Evolutionary conservation across 2,113 vertebrate species (phyloP).

Genomic region (Cyprinus carpio): DNA sequence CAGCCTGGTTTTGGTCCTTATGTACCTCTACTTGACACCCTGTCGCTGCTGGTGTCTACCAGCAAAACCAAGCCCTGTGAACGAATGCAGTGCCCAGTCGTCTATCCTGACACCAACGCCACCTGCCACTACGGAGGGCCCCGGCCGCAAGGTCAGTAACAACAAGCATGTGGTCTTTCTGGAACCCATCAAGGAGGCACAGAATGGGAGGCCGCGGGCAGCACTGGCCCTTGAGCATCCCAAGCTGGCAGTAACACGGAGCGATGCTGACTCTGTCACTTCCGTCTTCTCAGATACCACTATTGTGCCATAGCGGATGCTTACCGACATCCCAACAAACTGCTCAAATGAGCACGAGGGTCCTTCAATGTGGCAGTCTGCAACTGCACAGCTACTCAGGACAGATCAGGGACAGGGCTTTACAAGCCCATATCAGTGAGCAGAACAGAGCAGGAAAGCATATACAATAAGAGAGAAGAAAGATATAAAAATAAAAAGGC

Average conservation of each 20-base stretch:
- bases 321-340: slow-evolving; percentile 24
- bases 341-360: slow-evolving; percentile 36
- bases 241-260: slow-evolving; percentile 73
- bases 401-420: slow-evolving; percentile 46
- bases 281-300: slow-evolving; percentile 87
- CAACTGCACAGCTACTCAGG: slow-evolving; percentile 46
- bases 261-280: slow-evolving; percentile 82
- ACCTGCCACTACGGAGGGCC: slow-evolving; percentile 74
- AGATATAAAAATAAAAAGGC: background rate
- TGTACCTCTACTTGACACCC: slow-evolving; percentile 91
- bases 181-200: slow-evolving; percentile 87
- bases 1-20: slow-evolving; percentile 86
- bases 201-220: slow-evolving; percentile 81
- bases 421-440: background rate
- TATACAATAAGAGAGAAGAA: slow-evolving; percentile 5
- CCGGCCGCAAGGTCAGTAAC: slow-evolving; percentile 81
- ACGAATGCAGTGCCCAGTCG: slow-evolving; percentile 84
- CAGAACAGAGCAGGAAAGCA: background rate
- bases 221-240: slow-evolving; percentile 65
- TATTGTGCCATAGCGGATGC: slow-evolving; percentile 75
- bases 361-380: slow-evolving; percentile 29
- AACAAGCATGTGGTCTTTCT: slow-evolving; percentile 93
- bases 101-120: slow-evolving; percentile 86
- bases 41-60: slow-evolving; percentile 81
- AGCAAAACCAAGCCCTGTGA: slow-evolving; percentile 63